Evolutionary conservation across 2,888 invertebrate genomes (phyloP).

Genomic region (Volucella inflata): DNA sequence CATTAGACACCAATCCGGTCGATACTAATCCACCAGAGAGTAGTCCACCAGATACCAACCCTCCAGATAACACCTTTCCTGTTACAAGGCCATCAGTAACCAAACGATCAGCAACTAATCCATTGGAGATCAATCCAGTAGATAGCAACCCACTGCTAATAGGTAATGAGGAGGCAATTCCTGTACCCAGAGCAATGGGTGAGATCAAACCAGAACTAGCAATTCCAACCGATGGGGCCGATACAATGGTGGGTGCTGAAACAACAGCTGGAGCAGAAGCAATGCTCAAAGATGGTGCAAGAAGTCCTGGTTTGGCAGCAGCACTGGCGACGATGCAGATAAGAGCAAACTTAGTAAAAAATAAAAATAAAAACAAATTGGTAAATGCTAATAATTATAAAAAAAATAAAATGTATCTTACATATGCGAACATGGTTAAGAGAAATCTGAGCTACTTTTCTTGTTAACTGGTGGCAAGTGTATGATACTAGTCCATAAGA

Average conservation of each 20-base stretch:
- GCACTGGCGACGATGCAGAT: constrained; percentile 17
- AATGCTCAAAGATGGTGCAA: no score
- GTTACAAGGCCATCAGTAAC: neutral
- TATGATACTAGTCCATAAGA: constrained; percentile 4
- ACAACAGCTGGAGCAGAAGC: no score
- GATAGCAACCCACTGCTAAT: neutral
- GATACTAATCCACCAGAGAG: constrained; percentile 25
- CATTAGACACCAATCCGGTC: constrained; percentile 11
- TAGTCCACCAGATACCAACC: constrained; percentile 21
- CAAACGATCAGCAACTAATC: no score
- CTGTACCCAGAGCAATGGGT: neutral
- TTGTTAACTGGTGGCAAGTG: no score
- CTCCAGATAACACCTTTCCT: neutral
- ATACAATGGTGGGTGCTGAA: no score
- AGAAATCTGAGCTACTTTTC: constrained; percentile 14
- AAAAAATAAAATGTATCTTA: constrained; percentile 31
- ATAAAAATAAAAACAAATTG: neutral
- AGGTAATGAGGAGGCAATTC: neutral
- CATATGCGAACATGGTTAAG: constrained; percentile 68
- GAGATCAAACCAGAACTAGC: neutral
- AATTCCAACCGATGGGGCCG: neutral
- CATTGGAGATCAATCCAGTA: neutral
- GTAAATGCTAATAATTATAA: neutral
- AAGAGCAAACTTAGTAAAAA: constrained; percentile 33
- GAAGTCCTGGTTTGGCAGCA: no score